phyloP scores from a whole-genome alignment of 2,888 invertebrate genomes.

The Caenorhabditis sp. region DNA sequence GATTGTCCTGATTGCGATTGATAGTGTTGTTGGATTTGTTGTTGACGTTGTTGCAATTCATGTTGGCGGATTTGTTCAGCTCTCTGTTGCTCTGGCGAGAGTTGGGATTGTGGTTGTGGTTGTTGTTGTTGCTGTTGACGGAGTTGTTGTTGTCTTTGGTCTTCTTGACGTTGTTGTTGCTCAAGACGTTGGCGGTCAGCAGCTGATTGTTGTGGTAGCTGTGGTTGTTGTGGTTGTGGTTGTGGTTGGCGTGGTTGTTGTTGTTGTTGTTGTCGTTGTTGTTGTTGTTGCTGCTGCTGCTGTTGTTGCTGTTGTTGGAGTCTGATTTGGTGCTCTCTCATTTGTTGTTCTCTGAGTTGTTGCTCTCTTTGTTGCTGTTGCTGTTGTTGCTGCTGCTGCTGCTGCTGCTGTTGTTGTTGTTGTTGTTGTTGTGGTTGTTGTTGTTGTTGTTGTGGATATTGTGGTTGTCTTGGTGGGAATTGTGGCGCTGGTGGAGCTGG shows the following conservation, averaged over 20 bases:
- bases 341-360: slow-evolving; percentile 30
- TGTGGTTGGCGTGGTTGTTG: slow-evolving; percentile 25
- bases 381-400: slow-evolving; percentile 13
- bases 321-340: slow-evolving; percentile 31
- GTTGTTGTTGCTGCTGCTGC: slow-evolving; percentile 26
- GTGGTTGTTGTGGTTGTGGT: slow-evolving; percentile 15
- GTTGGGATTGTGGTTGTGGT: slow-evolving; percentile 16
- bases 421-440: slow-evolving; percentile 28
- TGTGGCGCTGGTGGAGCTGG: slow-evolving; percentile 48
- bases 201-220: slow-evolving; percentile 16
- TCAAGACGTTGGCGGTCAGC: slow-evolving; percentile 8
- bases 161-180: background rate
- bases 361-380: slow-evolving; percentile 17
- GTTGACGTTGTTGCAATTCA: slow-evolving; percentile 15
- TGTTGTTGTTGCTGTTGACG: slow-evolving; percentile 28
- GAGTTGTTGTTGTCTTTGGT: slow-evolving; percentile 12
- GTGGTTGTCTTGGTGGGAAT: slow-evolving; percentile 31
- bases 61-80: slow-evolving; percentile 22
- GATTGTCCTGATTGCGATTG: slow-evolving; percentile 32
- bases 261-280: slow-evolving; percentile 25
- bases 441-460: slow-evolving; percentile 28
- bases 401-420: slow-evolving; percentile 10
- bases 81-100: slow-evolving; percentile 18
- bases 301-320: slow-evolving; percentile 32
- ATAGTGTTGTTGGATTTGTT: slow-evolving; percentile 18